Evolutionary conservation across 2,797 vertebrate species (phyloP), one percentile per base, ranked within the genome.

Genomic region (Scolopax bukidnonensis): DNA sequence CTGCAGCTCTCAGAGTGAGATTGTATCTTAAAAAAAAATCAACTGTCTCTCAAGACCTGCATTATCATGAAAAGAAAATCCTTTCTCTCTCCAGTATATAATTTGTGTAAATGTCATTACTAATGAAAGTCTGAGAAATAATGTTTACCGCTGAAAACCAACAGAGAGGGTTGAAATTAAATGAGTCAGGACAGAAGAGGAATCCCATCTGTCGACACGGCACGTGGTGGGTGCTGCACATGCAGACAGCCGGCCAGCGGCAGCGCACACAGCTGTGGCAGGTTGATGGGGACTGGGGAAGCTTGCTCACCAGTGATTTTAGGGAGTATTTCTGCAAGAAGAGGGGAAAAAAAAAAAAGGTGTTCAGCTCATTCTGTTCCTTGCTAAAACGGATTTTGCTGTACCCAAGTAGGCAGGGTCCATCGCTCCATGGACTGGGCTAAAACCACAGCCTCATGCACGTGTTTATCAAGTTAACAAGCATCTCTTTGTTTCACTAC

Each of bases 211-310:
- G 38, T 27, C 1, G 6, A 30, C 23, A 5, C 0, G 51, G 32
- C 43, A 20, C 0, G 0, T 1, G 12, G 68, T 1, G 2, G 24
- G 28, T 33, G 84, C 51, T 32, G 16, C 30, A 23, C 0, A 0
- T 51, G 38, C 14, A 40, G 36, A 32, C 0, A 4, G n/a, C 6
- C 0, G 2, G 48, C 4, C 4, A 60, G 15, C 1, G 1, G 51
- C 45, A 18, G 18, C 0, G 3, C 45, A 2, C 1, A 4, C 2
- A 17, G 36, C 84, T 67, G 25, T 4, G 64, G 25, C 16, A 12
- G 41, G 70, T 5, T 41, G 28, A 8, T 32, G 64, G 14, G 23
- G 16, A 18, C 61, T 69, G 73, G 33, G 45, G 40, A 59, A 38
- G 17, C 27, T 68, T 33, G 15, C 8, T 71, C 40, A 32, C 17